Evolutionary conservation across 2,797 vertebrate genomes (phyloP), one percentile per base, ranked within the genome.

Genomic region (Cossypha dichroa): DNA sequence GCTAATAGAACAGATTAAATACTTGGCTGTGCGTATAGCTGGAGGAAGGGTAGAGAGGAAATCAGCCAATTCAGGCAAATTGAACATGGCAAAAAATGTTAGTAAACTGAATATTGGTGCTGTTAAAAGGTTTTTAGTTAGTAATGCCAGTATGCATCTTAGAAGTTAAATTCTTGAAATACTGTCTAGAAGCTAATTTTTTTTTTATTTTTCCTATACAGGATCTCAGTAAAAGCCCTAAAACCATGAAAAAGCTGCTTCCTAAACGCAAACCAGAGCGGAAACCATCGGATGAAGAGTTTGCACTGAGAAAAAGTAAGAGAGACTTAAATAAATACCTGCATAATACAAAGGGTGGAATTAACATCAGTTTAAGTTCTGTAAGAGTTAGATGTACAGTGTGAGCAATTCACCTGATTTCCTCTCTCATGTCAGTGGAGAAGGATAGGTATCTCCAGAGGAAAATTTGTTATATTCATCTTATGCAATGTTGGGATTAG

Each of bases 191-290:
- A 72, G 26, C 12, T 91, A 23, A 23, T 70, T 7, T 80, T 9
- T 63, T 25, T 22, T 15, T 36, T 41, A 15, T 92, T 60, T 80
- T 66, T 82, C 56, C 69, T 21, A 1, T 46, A 33, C 78, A 99
- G 99, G 99, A 99, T 96, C 99, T 99, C 64, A 99, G 99, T 97
- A 99, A 99, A 98, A 99, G 99, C 93, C 99, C 99, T 51, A 99
- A 99, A 98, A 99, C 98, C 90, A 99, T 99, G 98, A 99, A 99
- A 97, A 99, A 99, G 94, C 98, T 99, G 73, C 98, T 99, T 82
- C 99, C 99, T 8, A 99, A 99, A 86, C 99, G 99, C 72, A 99
- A 99, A 76, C 99, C 99, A 3, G 99, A 99, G 95, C 97, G 99
- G 95, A 99, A 99, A 94, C 99, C 99, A 28, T 99, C 99, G 1